Percentiles rank a stretch among this genome's conserved stretches.
These are phyloP conservation scores for Pluvialis apricaria DNA, from an alignment of 2,113 vertebrate species.

Conservation along the genomic window DNA sequence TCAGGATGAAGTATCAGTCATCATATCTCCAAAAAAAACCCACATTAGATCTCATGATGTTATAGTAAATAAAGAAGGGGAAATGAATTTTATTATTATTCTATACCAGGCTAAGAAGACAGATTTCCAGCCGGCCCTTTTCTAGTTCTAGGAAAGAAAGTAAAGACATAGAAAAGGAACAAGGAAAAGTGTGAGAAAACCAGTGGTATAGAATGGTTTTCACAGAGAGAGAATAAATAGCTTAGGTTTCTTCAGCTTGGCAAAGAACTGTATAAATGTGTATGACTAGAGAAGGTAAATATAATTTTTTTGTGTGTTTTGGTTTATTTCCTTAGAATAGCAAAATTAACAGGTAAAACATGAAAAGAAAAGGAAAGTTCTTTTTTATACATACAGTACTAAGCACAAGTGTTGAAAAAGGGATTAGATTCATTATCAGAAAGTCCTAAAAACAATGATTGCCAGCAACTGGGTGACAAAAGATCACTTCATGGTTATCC, in stretches of 20 bases:
- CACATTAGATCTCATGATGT: background rate
- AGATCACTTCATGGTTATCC: background rate
- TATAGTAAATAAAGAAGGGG: background rate
- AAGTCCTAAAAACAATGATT: background rate
- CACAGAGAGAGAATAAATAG: background rate
- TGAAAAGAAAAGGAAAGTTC: background rate
- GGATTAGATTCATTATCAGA: background rate
- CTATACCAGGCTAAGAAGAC: background rate
- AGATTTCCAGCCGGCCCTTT: background rate
- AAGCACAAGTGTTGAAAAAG: background rate
- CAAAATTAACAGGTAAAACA: background rate
- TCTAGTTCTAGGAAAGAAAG: background rate
- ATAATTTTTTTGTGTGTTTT: background rate
- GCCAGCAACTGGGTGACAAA: background rate
- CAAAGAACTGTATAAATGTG: background rate
- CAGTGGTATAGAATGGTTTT: background rate
- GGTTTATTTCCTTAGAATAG: background rate
- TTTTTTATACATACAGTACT: background rate
- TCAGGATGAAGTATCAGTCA: background rate
- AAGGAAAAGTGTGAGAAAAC: background rate
- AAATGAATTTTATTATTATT: background rate
- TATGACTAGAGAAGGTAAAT: background rate
- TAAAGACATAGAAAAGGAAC: background rate
- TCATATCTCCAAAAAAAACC: background rate
- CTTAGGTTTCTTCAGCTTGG: background rate